Base-by-base conservation (phyloP, 2,113 vertebrate genomes). In the Myrmecophaga tridactyla region DNA sequence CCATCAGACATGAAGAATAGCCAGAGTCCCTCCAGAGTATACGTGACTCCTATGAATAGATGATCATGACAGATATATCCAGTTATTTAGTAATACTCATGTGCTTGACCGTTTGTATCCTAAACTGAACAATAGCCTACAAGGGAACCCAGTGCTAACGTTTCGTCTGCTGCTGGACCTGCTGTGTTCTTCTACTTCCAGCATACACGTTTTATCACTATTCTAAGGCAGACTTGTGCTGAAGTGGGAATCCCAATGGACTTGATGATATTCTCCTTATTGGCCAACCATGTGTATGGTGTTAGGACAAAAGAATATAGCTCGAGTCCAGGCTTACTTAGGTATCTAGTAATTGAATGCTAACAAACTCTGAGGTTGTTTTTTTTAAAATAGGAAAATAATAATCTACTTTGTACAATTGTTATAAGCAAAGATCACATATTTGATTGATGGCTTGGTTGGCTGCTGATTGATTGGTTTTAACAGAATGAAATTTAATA, bases 101-200 rank as follows among this genome's bases (percentile, higher is more conserved):
- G 10, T 9, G 23, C 36, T 84, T 62, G 39, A 48, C 13, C 39
- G 17, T 53, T 29, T 36, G 11, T 62, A 46, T 70, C 56, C 25
- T 29, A 31, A 1, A 31, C 8, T 48, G 11, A 48, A 11, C 46
- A 48, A 48, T 48, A 48, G 46, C 46, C 46, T 48, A 48, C 46
- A 48, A 11, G 11, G 46, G 46, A 48, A 25, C 9, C 18, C 34
- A 17, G 34, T 23, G 6, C 4, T 43, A 4, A 34, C 62, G 69
- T 69, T 77, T 72, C 65, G 39, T 83, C 34, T 58, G 46, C 63
- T 76, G 17, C 21, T 48, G 4, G 14, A 39, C 9, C 18, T 29
- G 11, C 3, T 10, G 2, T 31, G 1, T 21, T 43, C 11, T 36
- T 11, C n/a, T 18, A 21, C 17, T 58, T 39, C 20, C 3, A 10